Percentiles rank a stretch among this genome's conserved stretches.
These are phyloP conservation scores for Cromileptes altivelis DNA, from an alignment of 2,113 vertebrate species.

Conservation along the genomic window DNA sequence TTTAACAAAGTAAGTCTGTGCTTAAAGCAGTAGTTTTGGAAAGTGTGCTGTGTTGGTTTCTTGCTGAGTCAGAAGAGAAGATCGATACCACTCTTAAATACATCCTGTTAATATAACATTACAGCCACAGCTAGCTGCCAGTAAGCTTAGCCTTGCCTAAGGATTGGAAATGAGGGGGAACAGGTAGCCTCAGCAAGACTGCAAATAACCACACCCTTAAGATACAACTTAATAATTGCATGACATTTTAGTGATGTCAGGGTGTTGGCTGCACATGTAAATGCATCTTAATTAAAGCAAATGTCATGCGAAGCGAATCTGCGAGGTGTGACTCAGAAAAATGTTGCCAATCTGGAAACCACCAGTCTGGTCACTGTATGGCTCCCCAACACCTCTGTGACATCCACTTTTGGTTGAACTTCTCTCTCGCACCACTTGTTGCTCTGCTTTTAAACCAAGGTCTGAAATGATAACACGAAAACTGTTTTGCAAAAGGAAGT, in stretches of 20 bases:
- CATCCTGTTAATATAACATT: background rate
- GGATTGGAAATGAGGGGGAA: background rate
- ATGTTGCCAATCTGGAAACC: background rate
- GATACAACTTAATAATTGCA: background rate
- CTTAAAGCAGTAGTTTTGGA: conserved; percentile 2
- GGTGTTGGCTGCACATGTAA: background rate
- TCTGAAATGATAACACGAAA: background rate
- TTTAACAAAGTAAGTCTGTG: background rate
- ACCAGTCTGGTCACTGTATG: background rate
- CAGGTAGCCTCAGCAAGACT: background rate
- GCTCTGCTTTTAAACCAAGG: background rate
- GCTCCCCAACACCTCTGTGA: background rate
- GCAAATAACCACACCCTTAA: background rate
- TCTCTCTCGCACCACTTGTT: background rate
- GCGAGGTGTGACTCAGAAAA: background rate
- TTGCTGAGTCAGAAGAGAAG: background rate
- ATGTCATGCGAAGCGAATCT: background rate
- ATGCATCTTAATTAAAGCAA: background rate
- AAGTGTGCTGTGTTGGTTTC: background rate
- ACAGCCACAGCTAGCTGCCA: background rate
- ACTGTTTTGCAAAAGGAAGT: background rate
- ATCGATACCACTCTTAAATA: background rate
- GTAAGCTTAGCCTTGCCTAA: background rate
- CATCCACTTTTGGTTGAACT: background rate
- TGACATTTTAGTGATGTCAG: background rate